Evolutionary conservation across 2,113 vertebrate genomes (phyloP), one percentile per base, ranked within the genome.

Genomic region (Pachyramphus minor): DNA sequence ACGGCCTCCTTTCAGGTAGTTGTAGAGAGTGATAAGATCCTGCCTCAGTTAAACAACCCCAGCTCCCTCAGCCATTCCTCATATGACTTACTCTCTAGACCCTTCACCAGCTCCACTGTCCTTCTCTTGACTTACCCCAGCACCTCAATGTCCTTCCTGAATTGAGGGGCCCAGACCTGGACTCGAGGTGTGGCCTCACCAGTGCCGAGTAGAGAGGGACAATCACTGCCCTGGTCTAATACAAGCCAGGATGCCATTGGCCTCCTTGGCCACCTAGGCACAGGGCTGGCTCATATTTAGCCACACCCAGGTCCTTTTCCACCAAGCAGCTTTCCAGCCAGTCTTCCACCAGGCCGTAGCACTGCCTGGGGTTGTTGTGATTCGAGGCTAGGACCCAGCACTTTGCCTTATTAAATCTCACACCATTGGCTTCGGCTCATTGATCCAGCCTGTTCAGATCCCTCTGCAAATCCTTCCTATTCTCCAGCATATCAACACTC

Each of bases 101-200:
- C 9, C 24, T 49, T 72, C 58, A 1, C 7, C 47, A 63, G 24
- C 7, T 49, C 35, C 25, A 31, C 0, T 80, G 49, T 9, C 17
- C 10, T 56, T 35, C 42, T 72, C 30, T 31, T 14, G 28, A 31
- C 28, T 8, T 6, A 3, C 6, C 49, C 4, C 24, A 71, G 13
- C 16, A 79, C 4, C 2, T 41, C 3, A 1, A 2, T 14, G 16
- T 35, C 58, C 2, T 41, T 35, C 24, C 27, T 42, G 17, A 0
- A 56, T 3, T 42, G 25, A 56, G 19, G 1, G 14, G 5, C 7
- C 3, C 20, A 63, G 0, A 35, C 63, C 20, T 3, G 18, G 37
- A 42, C 41, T 49, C 2, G 9, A 68, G n/a, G 33, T 68, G 17
- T 14, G 21, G 17, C 12, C 33, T 35, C 45, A 49, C 17, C 12